A percentile compares a stretch with the other conserved stretches of the same genome.
Conservation (phyloP, 2,113 vertebrate genomes). For the Spizaetus ornatus region DNA sequence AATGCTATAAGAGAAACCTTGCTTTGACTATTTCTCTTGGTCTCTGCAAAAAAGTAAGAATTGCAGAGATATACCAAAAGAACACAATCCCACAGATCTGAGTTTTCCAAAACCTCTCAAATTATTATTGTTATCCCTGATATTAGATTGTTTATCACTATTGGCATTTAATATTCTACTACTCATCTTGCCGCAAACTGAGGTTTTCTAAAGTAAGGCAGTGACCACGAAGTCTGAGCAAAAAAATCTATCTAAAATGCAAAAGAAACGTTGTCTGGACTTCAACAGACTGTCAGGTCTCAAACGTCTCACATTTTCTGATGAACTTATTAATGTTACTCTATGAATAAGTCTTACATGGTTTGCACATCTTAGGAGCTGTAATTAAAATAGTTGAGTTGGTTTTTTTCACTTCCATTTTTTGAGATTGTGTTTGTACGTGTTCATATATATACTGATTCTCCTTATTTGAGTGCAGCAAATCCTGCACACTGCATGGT, state of each 20-base stretch:
- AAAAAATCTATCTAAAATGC: background rate
- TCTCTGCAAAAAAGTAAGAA: background rate
- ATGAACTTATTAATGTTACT: background rate
- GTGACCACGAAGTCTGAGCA: background rate
- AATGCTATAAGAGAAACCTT: constrained; percentile 2
- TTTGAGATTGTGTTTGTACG: background rate
- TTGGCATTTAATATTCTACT: background rate
- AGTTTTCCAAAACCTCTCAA: background rate
- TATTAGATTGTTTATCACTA: background rate
- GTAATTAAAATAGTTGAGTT: background rate
- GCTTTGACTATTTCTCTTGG: background rate
- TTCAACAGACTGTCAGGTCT: background rate
- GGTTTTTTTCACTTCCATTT: background rate
- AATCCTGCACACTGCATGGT: rapidly evolving
- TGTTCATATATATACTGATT: background rate
- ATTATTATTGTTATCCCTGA: background rate
- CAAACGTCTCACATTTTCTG: background rate
- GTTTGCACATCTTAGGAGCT: background rate
- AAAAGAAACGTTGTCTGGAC: background rate
- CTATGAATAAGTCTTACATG: background rate
- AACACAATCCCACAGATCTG: background rate
- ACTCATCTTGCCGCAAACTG: background rate
- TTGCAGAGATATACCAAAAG: background rate
- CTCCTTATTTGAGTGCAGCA: background rate
- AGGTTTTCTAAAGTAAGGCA: background rate